Evolutionary conservation across 1,140 invertebrate genomes (phyloP).

Genomic region (Pseudomyrmex pallidus): DNA sequence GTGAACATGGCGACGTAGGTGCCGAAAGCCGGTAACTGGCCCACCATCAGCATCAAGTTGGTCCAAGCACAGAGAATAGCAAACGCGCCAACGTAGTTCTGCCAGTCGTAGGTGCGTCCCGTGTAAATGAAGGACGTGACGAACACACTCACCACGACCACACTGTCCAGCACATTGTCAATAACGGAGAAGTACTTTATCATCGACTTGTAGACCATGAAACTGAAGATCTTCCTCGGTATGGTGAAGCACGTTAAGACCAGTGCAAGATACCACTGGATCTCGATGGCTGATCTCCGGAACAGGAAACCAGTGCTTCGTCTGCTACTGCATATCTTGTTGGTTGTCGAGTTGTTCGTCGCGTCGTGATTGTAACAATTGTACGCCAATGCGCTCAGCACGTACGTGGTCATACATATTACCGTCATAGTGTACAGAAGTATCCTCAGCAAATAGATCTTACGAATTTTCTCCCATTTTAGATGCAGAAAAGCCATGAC

Average conservation of each 20-base stretch:
- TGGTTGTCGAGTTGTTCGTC: conserved; percentile 68
- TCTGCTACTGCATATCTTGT: conserved; percentile 84
- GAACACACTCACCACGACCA: conserved; percentile 87
- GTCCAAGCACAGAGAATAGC: conserved; percentile 88
- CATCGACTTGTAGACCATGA: conserved; percentile 86
- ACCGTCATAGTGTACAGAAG: conserved; percentile 88
- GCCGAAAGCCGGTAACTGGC: conserved; percentile 88
- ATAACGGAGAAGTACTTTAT: conserved; percentile 87
- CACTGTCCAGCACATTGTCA: conserved; percentile 87
- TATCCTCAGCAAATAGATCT: conserved; percentile 87
- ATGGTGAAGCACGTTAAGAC: conserved; percentile 86
- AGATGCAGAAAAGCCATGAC: conserved; percentile 88
- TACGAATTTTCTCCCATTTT: conserved; percentile 89
- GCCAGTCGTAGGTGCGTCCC: conserved; percentile 85
- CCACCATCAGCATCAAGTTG: conserved; percentile 88
- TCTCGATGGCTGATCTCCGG: conserved; percentile 83
- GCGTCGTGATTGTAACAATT: conserved; percentile 82
- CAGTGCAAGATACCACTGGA: conserved; percentile 86
- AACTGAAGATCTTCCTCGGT: conserved; percentile 86
- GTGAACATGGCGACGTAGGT: conserved; percentile 89
- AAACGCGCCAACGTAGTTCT: conserved; percentile 88
- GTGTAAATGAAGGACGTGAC: conserved; percentile 84
- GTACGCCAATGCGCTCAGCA: conserved; percentile 85
- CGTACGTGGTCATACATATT: conserved; percentile 86
- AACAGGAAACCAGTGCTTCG: conserved; percentile 84